These are phyloP conservation scores for Apodemia hepburni DNA, from an alignment of 2,888 invertebrate genomes.

Conservation along the genomic window DNA sequence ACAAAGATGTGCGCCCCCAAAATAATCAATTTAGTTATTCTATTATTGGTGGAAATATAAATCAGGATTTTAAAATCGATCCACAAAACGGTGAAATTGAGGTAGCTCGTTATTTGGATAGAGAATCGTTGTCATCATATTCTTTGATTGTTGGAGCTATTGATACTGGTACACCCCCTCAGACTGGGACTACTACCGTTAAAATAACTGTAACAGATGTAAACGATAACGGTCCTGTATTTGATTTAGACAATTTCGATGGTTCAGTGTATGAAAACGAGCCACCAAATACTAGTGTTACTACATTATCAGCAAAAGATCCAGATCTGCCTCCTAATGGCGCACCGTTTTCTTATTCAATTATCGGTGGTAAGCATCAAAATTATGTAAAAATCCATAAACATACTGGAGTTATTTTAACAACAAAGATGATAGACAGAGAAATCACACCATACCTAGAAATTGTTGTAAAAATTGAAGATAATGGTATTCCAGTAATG, in stretches of 20 bases:
- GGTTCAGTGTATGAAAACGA: conserved; percentile 94
- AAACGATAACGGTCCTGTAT: conserved; percentile 96
- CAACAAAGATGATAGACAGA: conserved; percentile 89
- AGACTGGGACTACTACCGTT: conserved; percentile 94
- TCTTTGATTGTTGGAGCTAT: conserved; percentile 91
- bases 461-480: conserved; percentile 91
- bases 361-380: conserved; percentile 89
- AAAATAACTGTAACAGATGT: conserved; percentile 90
- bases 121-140: conserved; percentile 89
- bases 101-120: conserved; percentile 87
- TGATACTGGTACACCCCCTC: conserved; percentile 93
- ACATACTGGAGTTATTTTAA: conserved; percentile 89
- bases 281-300: conserved; percentile 89
- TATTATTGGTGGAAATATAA: conserved; percentile 90
- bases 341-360: conserved; percentile 91
- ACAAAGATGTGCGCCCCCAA: conserved; percentile 94
- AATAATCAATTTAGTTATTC: conserved; percentile 96
- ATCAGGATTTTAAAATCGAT: conserved; percentile 93
- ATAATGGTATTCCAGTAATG: conserved; percentile 92
- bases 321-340: conserved; percentile 95
- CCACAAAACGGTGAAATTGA: conserved; percentile 92
- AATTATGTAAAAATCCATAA: conserved; percentile 88
- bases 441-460: conserved; percentile 88
- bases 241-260: conserved; percentile 84
- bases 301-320: conserved; percentile 93